phyloP scores from a whole-genome alignment of 2,113 vertebrate species.

The Hydropotes inermis region DNA sequence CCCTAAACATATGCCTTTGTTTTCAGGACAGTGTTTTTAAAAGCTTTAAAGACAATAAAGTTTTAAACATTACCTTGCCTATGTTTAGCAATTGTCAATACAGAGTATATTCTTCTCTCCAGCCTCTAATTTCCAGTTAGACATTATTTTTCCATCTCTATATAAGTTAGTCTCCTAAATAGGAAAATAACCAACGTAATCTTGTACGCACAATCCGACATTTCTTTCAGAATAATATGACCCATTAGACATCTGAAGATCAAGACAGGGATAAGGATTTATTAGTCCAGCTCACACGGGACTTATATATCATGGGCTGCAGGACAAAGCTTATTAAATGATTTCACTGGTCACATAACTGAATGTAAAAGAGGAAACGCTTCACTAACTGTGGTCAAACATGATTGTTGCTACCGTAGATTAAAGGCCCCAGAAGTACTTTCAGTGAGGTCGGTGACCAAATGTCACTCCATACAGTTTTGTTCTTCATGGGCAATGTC shows the following conservation, averaged over 20 bases:
- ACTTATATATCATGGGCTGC: slow-evolving; percentile 45
- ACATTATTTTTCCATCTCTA: neutral
- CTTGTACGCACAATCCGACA: neutral
- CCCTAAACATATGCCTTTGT: neutral
- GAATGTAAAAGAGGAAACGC: slow-evolving; percentile 58
- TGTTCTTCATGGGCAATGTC: slow-evolving; percentile 21
- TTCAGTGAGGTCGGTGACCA: slow-evolving; percentile 45
- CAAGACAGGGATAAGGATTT: slow-evolving; percentile 66
- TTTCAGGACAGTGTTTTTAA: neutral
- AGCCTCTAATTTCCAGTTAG: neutral
- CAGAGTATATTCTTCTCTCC: neutral
- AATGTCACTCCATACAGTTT: slow-evolving; percentile 36
- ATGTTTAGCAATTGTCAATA: neutral
- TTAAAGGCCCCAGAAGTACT: slow-evolving; percentile 56
- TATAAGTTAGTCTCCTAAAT: neutral
- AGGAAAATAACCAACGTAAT: slow-evolving; percentile 21
- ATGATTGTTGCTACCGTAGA: slow-evolving; percentile 34
- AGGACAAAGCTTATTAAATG: slow-evolving; percentile 58
- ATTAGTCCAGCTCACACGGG: slow-evolving; percentile 52
- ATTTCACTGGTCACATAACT: slow-evolving; percentile 58
- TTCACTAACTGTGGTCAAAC: slow-evolving; percentile 61
- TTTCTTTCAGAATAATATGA: slow-evolving; percentile 47
- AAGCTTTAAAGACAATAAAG: neutral
- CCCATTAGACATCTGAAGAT: slow-evolving; percentile 43
- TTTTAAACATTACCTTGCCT: neutral